Evolutionary conservation across 2,888 invertebrate genomes (phyloP), one percentile per base, ranked within the genome.

Genomic region (Lycaena phlaeas): DNA sequence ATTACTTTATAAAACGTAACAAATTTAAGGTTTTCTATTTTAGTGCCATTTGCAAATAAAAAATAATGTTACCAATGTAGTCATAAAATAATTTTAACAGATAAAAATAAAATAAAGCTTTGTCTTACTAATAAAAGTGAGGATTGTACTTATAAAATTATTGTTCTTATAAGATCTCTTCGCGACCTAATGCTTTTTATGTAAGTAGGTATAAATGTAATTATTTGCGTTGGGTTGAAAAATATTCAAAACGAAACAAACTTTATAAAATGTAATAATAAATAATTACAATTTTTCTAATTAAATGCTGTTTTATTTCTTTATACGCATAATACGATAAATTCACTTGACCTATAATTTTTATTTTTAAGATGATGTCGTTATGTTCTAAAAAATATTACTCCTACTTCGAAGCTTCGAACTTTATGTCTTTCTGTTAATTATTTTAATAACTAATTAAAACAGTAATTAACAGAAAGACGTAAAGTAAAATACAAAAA

Each of bases 21-120:
- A 25, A 27, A 27, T 15, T 17, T 27, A 17, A 27, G 27, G 11
- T 27, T 48, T 44, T 48, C 43, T 45, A 38, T 38, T 30, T 29
- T 40, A 48, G 53, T 53, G 53, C 53, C 53, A 53, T 53, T 49
- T 38, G 49, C 50, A 38, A 45, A 31, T 39, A 38, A 40, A 39
- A n/a, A 28, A 41, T 38, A 52, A 49, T 44, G 52, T 53, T 53
- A 53, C 53, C 53, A 52, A 43, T 48, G 41, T 43, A 42, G 36
- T 43, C 39, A 39, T 39, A 36, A 5, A 36, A 5, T 36, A 39
- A 39, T 39, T 30, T 30, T 39, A 39, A 26, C 25, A 22, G 10
- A 14, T 30, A 39, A 14, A 12, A 25, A 14, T 22, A 25, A 12
- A 28, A 11, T 28, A 28, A n/a, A 39, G 26, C 25, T 14, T 11